These are phyloP conservation scores for Amitus sp. DNA, from an alignment of 2,888 invertebrate genomes.

Conservation along the genomic window DNA sequence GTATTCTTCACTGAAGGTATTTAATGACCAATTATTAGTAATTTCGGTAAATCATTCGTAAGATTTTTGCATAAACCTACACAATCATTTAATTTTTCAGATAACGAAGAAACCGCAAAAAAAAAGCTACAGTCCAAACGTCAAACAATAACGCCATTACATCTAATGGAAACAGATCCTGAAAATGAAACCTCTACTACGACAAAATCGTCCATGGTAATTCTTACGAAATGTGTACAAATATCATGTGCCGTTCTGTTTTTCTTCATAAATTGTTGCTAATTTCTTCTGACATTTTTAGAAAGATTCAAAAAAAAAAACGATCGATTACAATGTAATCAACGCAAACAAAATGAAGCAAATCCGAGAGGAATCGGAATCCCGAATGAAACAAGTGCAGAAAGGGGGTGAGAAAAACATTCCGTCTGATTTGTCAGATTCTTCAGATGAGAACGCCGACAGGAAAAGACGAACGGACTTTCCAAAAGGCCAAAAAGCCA, in stretches of 20 bases:
- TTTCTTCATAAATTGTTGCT: no score
- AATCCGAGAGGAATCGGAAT: neutral
- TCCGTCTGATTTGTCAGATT: neutral
- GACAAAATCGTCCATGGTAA: no score
- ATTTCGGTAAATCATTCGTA: neutral
- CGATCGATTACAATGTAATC: neutral
- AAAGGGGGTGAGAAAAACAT: neutral
- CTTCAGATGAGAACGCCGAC: neutral
- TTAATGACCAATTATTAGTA: neutral
- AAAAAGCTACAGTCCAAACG: neutral
- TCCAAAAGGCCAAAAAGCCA: no score
- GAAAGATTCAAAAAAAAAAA: no score
- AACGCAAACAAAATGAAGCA: neutral
- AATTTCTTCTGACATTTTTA: no score
- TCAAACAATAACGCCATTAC: neutral
- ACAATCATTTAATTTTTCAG: constrained; percentile 7
- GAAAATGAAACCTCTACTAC: no score
- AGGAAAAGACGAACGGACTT: no score
- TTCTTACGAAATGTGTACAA: no score
- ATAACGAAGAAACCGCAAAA: neutral
- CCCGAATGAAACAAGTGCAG: neutral
- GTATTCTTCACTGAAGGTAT: constrained; percentile 5
- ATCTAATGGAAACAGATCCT: neutral
- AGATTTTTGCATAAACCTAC: no score
- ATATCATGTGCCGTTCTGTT: no score